Percentiles rank a stretch among this genome's conserved stretches.
phyloP scores from a whole-genome alignment of 1,140 invertebrate species.

The Psilanteris sp. region DNA sequence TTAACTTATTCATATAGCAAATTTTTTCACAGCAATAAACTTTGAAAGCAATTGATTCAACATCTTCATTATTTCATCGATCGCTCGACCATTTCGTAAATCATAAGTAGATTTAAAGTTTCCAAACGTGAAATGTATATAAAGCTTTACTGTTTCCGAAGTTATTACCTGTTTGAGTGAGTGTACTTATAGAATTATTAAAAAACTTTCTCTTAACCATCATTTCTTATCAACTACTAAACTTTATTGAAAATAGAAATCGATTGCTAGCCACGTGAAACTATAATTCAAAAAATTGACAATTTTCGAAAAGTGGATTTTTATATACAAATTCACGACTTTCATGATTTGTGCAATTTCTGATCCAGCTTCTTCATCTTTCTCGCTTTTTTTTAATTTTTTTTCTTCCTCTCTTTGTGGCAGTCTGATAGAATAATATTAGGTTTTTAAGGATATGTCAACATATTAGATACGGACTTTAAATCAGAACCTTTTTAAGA shows the following conservation, averaged over 20 bases:
- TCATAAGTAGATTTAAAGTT: conserved; percentile 40
- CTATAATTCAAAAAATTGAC: no score
- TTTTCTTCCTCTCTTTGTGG: no score
- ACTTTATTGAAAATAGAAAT: conserved; percentile 36
- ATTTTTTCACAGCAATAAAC: background rate
- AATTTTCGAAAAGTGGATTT: no score
- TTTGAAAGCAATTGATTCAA: conserved; percentile 6
- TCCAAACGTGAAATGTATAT: conserved; percentile 32
- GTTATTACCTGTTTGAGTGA: conserved; percentile 41
- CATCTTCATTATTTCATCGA: conserved; percentile 28
- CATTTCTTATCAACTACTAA: conserved; percentile 27
- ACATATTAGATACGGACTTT: no score
- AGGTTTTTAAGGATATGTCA: background rate
- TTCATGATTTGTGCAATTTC: no score
- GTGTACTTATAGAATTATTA: conserved; percentile 39
- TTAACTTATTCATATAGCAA: background rate
- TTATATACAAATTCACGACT: no score
- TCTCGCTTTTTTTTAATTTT: no score
- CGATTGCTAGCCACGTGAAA: conserved; percentile 9
- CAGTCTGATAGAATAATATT: background rate
- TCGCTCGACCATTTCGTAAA: conserved; percentile 14
- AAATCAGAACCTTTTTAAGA: no score
- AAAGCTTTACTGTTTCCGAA: conserved; percentile 29
- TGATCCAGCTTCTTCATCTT: no score
- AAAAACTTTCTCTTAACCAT: conserved; percentile 39